Evolutionary conservation across 1,140 invertebrate species (phyloP), one percentile per base, ranked within the genome.

Genomic region (Teleogryllus occipitalis): DNA sequence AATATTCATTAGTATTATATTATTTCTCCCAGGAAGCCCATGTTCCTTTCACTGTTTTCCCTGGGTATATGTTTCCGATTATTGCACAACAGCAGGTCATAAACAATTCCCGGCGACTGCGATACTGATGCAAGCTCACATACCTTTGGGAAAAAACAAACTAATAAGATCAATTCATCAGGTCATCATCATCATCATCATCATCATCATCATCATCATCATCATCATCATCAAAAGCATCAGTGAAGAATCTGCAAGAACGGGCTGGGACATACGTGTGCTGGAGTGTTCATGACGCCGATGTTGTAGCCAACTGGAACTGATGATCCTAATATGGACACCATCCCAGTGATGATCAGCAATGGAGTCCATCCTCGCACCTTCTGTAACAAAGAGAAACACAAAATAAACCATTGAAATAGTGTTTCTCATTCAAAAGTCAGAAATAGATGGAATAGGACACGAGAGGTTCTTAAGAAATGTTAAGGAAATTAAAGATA

Each of bases 271-370:
- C 85, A 86, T 87, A 97, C 95, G 83, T 89, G 85, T 83, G 91
- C 92, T 72, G 95, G 94, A 79, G 93, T 92, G 86, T 97, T 97
- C 72, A 97, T 89, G 27, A 96, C 95, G 72, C 95, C 96, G 76
- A 95, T 95, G 83, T 95, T 95, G 84, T 93, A 97, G 73, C 96
- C 96, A 81, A 95, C 92, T 75, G 96, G 94, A 78, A 97, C 86
- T 15, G 95, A 94, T 15, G 92, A 92, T 49, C 96, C 95, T 10
- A 97, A 81, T 8, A 93, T 94, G 54, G 92, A 92, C 7, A 91
- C 89, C 74, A 91, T 82, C 21, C 90, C 90, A 47, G 90, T 90
- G 73, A 92, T 82, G 72, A 91, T 81, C 81, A 93, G 83, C 80
- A 90, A 84, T 39, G 86, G 85, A n/a, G 87, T 88, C 89, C 89